Evolutionary conservation across 2,113 vertebrate genomes (phyloP).

Genomic region (Psilopsiagon aymara): DNA sequence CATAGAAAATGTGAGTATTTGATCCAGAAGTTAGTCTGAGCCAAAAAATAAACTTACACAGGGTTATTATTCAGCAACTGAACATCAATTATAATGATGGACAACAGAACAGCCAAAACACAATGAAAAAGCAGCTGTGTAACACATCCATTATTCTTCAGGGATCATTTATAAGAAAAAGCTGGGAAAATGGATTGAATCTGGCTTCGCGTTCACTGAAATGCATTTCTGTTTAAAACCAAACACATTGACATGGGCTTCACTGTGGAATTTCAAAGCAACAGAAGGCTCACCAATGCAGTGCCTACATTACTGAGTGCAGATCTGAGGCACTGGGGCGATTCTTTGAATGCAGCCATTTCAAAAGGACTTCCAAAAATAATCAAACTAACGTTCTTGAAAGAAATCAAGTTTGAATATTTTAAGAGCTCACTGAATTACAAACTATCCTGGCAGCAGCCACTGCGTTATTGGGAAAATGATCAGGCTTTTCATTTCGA

Average conservation of each 20-base stretch:
- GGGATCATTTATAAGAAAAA: background rate
- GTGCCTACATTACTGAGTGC: background rate
- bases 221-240: background rate
- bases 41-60: background rate
- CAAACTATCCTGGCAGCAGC: background rate
- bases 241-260: background rate
- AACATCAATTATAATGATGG: background rate
- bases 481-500: background rate
- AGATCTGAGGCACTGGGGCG: background rate
- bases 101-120: background rate
- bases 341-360: background rate
- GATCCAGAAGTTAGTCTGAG: background rate
- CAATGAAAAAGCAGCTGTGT: background rate
- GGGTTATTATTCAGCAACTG: background rate
- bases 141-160: background rate
- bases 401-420: background rate
- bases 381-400: background rate
- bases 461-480: background rate
- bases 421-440: background rate
- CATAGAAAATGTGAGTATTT: background rate
- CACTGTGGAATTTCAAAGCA: background rate
- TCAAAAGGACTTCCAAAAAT: background rate
- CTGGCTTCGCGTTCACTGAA: background rate
- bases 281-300: background rate
- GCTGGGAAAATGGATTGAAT: background rate